These are phyloP conservation scores for Sesamia inferens DNA, from an alignment of 2,888 invertebrate species.

Conservation along the genomic window DNA sequence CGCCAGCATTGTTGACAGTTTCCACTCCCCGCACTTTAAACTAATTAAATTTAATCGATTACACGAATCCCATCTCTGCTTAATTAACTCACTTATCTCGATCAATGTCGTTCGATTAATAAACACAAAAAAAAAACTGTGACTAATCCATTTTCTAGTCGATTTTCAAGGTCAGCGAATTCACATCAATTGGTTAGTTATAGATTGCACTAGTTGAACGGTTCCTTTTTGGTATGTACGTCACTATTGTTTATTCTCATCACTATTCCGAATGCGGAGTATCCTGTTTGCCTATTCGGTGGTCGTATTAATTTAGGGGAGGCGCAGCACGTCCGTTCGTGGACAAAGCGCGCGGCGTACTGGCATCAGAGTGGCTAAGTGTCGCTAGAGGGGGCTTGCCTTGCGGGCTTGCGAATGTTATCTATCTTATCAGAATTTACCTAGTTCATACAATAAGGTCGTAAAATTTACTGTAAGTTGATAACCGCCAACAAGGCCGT, in stretches of 20 bases:
- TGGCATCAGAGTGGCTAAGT: constrained; percentile 48
- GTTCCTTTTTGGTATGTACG: constrained; percentile 66
- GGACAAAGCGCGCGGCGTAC: constrained; percentile 62
- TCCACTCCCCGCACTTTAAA: constrained; percentile 49
- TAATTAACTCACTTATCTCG: constrained; percentile 57
- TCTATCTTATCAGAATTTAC: constrained; percentile 76
- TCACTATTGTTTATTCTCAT: constrained; percentile 72
- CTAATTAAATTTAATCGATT: constrained; percentile 45
- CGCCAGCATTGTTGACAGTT: constrained; percentile 88
- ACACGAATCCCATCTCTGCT: constrained; percentile 59
- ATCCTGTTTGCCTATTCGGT: constrained; percentile 65
- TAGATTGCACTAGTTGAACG: constrained; percentile 50
- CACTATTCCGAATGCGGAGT: constrained; percentile 68
- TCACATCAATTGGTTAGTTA: constrained; percentile 54
- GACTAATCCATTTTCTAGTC: constrained; percentile 58
- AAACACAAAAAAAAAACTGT: constrained; percentile 53
- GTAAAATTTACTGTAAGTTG: constrained; percentile 68
- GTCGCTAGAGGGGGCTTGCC: constrained; percentile 57
- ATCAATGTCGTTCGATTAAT: constrained; percentile 58
- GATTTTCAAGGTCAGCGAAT: constrained; percentile 61
- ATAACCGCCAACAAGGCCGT: constrained; percentile 68
- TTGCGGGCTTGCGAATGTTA: constrained; percentile 64
- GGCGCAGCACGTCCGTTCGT: constrained; percentile 56
- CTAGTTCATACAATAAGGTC: constrained; percentile 70
- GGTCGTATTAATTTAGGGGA: constrained; percentile 43